Conservation (phyloP, 2,113 vertebrate species). For the Aphyosemion australe region DNA sequence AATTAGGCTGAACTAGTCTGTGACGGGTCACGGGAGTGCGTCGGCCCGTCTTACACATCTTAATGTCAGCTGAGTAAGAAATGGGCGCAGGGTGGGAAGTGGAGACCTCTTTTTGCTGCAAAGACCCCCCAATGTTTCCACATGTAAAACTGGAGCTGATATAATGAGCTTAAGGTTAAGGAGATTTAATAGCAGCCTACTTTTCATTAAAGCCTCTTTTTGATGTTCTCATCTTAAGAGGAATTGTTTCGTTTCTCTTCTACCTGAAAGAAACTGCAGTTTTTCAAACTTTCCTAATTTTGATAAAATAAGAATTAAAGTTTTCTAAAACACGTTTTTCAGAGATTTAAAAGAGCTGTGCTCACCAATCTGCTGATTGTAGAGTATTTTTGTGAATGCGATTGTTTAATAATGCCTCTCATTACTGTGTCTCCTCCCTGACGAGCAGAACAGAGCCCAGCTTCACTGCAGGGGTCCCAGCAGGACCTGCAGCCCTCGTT, state of each 20-base stretch:
- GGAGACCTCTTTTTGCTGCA: conserved; percentile 42
- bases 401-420: conserved; percentile 66
- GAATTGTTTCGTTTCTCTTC: conserved; percentile 29
- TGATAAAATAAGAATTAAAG: neutral
- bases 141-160: conserved; percentile 45
- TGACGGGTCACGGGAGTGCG: conserved; percentile 31
- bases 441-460: conserved; percentile 55
- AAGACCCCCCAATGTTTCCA: conserved; percentile 34
- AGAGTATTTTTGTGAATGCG: conserved; percentile 36
- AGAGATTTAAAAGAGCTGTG: conserved; percentile 11
- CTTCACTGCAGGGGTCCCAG: conserved; percentile 48
- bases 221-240: conserved; percentile 44
- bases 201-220: conserved; percentile 49
- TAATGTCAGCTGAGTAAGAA: conserved; percentile 46
- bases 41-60: conserved; percentile 34
- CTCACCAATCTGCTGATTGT: conserved; percentile 28
- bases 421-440: conserved; percentile 55
- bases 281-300: conserved; percentile 13
- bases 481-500: conserved; percentile 57
- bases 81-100: conserved; percentile 30
- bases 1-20: conserved; percentile 70
- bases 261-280: neutral
- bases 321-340: conserved; percentile 1
- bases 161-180: conserved; percentile 64
- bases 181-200: conserved; percentile 35